A percentile compares a stretch with the other conserved stretches of the same genome.
Conservation (phyloP, 2,797 vertebrate species). For the Pelobates cultripes region DNA sequence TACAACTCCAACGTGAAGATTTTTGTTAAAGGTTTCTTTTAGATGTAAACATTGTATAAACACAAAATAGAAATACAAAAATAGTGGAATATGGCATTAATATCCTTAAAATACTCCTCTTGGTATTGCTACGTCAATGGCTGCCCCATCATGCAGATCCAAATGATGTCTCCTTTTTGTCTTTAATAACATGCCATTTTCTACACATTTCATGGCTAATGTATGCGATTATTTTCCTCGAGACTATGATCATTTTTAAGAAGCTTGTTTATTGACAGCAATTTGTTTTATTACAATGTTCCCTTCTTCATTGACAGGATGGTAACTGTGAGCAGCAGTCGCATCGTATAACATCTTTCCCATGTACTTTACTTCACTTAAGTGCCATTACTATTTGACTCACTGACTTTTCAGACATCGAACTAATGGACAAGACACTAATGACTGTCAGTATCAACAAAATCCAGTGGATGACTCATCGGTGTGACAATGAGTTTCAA, state of each 20-base stretch:
- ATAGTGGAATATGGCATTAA: too few species aligned
- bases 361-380: background rate
- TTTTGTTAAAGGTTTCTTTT: too few species aligned
- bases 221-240: background rate
- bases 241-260: background rate
- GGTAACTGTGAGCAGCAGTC: constrained; percentile 3
- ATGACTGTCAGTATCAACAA: constrained; percentile 28
- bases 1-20: too few species aligned
- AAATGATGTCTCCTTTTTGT: background rate
- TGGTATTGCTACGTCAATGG: background rate
- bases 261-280: background rate
- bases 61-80: too few species aligned
- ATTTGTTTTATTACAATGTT: background rate
- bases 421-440: constrained; percentile 39
- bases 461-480: constrained; percentile 21
- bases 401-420: constrained; percentile 17
- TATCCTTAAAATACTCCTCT: background rate
- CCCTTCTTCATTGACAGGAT: constrained; percentile 1
- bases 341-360: background rate
- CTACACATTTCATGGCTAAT: background rate
- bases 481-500: constrained; percentile 23
- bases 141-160: background rate
- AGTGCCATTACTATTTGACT: constrained; percentile 34
- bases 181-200: background rate
- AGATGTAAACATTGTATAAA: too few species aligned